Evolutionary conservation across 2,888 invertebrate species (phyloP), one percentile per base, ranked within the genome.

Genomic region (Hydrotaea diabolus): DNA sequence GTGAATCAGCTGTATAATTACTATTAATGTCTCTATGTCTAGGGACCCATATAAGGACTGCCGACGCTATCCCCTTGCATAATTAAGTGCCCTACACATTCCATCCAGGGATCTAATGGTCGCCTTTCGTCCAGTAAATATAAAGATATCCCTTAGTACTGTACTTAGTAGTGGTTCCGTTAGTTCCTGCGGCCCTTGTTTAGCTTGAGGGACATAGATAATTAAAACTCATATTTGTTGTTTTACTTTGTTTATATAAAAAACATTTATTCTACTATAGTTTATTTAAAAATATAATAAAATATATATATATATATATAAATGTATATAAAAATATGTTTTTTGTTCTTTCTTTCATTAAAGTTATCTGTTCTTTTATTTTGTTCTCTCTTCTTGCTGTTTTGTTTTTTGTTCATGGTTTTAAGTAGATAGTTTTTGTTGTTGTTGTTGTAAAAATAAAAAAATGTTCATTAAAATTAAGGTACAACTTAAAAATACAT

Each of bases 251-350:
- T 85, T 77, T 80, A 77, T 83, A 81, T 77, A 78, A 82, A 83
- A 85, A 85, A 85, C 82, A 85, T 85, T 85, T 85, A 85, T 85
- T 85, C 85, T 85, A 85, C 77, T 82, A 82, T 82, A 85, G 81
- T 85, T 85, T 82, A 79, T 80, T 82, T 85, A 69, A 79, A 77
- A 82, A 85, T 82, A 82, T 80, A 82, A 85, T 85, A 85, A 85
- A 82, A 85, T 79, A 85, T 79, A 74, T 77, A 53, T 80, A 23
- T 83, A 39, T 80, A 26, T 36, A 23, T 72, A 59, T 59, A 62
- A 74, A 66, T 80, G 31, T 83, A 39, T 80, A 26, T 36, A 36
- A 76, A 59, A 69, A 62, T 77, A 66, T 80, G 31, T 77, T 74
- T 73, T 72, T 74, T 76, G 71, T 80, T 64, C 71, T 36, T 75